A percentile compares a stretch with the other conserved stretches of the same genome.
phyloP scores from a whole-genome alignment of 2,113 vertebrate species.

The Marmota monax region DNA sequence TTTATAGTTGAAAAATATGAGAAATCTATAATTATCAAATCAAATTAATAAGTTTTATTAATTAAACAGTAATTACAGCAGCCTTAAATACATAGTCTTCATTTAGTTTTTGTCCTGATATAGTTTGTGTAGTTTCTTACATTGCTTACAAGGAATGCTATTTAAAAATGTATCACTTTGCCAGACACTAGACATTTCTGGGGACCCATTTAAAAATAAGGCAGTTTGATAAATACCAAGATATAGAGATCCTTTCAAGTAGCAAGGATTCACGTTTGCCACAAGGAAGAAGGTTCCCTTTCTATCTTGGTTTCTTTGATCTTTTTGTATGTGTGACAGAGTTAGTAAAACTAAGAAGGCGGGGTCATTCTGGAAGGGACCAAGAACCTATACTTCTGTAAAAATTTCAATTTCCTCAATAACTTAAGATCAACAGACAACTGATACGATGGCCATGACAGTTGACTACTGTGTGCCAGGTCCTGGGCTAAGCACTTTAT shows the following conservation, averaged over 20 bases:
- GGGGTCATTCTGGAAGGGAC: not conserved
- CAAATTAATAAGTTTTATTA: slow-evolving; percentile 13
- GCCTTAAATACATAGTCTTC: not conserved
- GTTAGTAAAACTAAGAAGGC: not conserved
- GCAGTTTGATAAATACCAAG: not conserved
- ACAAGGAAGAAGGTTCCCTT: not conserved
- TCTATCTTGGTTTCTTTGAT: not conserved
- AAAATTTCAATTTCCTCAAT: slow-evolving; percentile 26
- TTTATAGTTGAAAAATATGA: not conserved
- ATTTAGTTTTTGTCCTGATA: not conserved
- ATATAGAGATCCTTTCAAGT: not conserved
- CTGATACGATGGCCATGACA: not conserved
- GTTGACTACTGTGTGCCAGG: not conserved
- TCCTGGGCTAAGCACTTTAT: not conserved
- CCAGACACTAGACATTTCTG: not conserved
- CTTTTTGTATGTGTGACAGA: not conserved
- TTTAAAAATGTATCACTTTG: not conserved
- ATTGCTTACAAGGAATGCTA: not conserved
- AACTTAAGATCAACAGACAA: not conserved
- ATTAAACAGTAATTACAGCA: slow-evolving; percentile 26
- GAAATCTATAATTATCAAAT: slow-evolving; percentile 15
- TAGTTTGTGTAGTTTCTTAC: not conserved
- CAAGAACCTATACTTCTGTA: not conserved
- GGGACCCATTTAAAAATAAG: slow-evolving; percentile 28
- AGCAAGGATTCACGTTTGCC: not conserved